phyloP scores from a whole-genome alignment of 2,888 invertebrate species.

The Tenodera sinensis region DNA sequence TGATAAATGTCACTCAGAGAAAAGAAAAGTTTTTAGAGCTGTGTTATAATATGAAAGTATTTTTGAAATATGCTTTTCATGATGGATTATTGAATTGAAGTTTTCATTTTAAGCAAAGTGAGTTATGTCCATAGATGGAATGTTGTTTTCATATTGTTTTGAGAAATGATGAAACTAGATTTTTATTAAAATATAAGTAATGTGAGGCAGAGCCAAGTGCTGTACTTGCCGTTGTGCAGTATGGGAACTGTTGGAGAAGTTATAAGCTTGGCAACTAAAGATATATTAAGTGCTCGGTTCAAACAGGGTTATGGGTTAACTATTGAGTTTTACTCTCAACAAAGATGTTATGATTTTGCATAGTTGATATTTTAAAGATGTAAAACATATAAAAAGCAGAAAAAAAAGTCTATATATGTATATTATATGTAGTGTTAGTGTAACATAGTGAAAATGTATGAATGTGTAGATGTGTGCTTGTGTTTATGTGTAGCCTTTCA shows the following conservation, averaged over 20 bases:
- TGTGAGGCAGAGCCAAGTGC: neutral
- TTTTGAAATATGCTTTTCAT: no score
- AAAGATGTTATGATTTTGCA: conserved; percentile 1
- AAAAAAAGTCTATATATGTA: neutral
- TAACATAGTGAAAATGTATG: conserved; percentile 4
- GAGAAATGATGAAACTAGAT: neutral
- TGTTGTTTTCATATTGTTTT: neutral
- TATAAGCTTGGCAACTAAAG: neutral
- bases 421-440: neutral
- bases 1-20: no score
- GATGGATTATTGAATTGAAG: neutral
- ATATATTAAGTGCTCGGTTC: conserved; percentile 1
- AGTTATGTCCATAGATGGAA: neutral
- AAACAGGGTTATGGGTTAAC: conserved; percentile 17
- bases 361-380: conserved; percentile 14
- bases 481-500: conserved; percentile 1
- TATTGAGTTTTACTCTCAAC: conserved; percentile 12
- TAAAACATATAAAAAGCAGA: neutral
- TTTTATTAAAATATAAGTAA: neutral
- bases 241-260: neutral
- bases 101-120: neutral
- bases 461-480: conserved; percentile 9
- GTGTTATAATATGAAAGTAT: no score
- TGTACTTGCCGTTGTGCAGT: neutral
- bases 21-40: no score